Base-by-base conservation (phyloP, 2,888 invertebrate species). In the Netelia melanura region DNA sequence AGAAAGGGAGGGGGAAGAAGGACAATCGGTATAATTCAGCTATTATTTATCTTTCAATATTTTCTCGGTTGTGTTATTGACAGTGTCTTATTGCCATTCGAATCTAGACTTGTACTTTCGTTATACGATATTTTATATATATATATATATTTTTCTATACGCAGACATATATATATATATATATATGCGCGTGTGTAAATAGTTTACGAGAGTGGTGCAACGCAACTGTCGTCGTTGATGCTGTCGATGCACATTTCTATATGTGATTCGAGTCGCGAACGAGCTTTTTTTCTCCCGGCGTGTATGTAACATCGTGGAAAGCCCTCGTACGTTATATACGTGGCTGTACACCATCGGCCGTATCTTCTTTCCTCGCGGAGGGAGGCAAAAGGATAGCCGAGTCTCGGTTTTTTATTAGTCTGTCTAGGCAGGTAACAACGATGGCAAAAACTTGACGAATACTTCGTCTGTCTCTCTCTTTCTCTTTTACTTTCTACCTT, bases 11-110 rank as follows among this genome's bases (percentile, higher is more conserved):
- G 70, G 83, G 68, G 67, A 65, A 68, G 75, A 72, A 77, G 43
- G 52, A 77, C 84, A 74, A 80, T 81, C 80, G 77, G 84, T 68
- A 86, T 86, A 85, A 86, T 85, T 84, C 56, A 77, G 64, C 84
- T 86, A 86, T 86, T 86, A 86, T 84, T 86, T 82, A 84, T 86
- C 70, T 79, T 76, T 72, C 74, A 75, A 72, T 77, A 67, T 84
- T 78, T 81, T 65, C 71, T 54, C 62, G 21, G 25, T 65, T 58
- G 10, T 21, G n/a, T 61, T 23, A 21, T 54, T 44, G 68, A 70
- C 81, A 68, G 67, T 65, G 70, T 65, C 56, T 76, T 65, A 81
- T 81, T 75, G 77, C 74, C 43, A 83, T 83, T 62, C 68, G 67
- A 67, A 82, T 82, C 70, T 25, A 56, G 11, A 23, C 25, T 43